phyloP scores from a whole-genome alignment of 2,113 vertebrate species.

The Pycnonotus jocosus region DNA sequence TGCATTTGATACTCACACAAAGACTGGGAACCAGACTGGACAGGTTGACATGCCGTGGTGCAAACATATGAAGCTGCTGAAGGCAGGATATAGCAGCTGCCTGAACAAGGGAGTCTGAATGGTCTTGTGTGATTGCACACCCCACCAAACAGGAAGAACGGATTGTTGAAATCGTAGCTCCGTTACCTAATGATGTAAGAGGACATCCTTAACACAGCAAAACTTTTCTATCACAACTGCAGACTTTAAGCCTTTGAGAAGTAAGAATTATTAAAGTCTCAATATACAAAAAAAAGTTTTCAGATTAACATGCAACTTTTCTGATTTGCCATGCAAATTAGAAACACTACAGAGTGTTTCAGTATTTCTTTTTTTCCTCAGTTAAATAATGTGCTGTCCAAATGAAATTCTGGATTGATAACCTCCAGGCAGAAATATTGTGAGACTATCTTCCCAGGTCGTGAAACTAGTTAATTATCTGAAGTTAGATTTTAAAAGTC shows the following conservation, averaged over 20 bases:
- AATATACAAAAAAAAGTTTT: not conserved
- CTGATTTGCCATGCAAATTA: not conserved
- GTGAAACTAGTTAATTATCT: not conserved
- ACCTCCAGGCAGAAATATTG: not conserved
- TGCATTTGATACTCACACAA: constrained; percentile 77
- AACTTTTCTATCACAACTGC: not conserved
- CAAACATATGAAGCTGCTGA: constrained; percentile 99
- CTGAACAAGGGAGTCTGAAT: constrained; percentile 95
- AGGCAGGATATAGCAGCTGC: constrained; percentile 97
- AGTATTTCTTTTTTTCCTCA: not conserved
- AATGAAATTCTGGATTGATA: not conserved
- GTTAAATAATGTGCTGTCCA: not conserved
- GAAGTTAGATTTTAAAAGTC: not conserved
- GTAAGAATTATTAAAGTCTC: not conserved
- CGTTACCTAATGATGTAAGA: constrained; percentile 79
- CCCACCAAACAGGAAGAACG: constrained; percentile 97
- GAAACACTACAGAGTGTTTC: not conserved
- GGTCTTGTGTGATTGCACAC: constrained; percentile 98
- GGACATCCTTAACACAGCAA: not conserved
- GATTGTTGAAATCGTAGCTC: constrained; percentile 93
- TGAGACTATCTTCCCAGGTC: not conserved
- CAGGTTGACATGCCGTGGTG: constrained; percentile 94
- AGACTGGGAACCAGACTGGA: constrained; percentile 97
- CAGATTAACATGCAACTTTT: not conserved
- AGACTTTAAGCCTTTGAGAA: not conserved